These are phyloP conservation scores for Chydorus sphaericus DNA, from an alignment of 2,888 invertebrate genomes.

Conservation along the genomic window DNA sequence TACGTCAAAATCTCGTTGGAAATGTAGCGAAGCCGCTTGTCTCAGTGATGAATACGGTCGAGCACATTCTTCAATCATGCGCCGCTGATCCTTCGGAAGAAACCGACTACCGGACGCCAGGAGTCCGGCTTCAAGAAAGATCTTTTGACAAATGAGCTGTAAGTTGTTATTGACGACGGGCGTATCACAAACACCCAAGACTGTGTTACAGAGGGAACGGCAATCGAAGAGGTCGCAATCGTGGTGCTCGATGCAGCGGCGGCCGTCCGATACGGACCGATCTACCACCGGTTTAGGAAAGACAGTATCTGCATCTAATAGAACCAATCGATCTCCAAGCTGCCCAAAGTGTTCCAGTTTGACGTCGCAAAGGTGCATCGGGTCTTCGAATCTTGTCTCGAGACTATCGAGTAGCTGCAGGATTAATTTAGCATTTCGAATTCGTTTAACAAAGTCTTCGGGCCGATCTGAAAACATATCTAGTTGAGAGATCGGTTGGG, in stretches of 20 bases:
- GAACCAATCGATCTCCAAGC: slow-evolving; percentile 31
- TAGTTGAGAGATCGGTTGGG: slow-evolving; percentile 35
- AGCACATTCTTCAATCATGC: neutral
- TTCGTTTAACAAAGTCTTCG: slow-evolving; percentile 17
- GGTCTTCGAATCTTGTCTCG: slow-evolving; percentile 41
- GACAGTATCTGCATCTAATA: slow-evolving; percentile 46
- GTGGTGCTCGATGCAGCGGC: slow-evolving; percentile 38
- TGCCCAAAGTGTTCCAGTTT: slow-evolving; percentile 51
- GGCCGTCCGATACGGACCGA: slow-evolving; percentile 32
- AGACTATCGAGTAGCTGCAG: slow-evolving; percentile 43
- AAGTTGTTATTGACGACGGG: slow-evolving; percentile 47
- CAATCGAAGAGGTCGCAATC: slow-evolving; percentile 56
- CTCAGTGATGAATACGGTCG: neutral
- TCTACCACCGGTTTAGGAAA: slow-evolving; percentile 40
- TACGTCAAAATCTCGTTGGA: neutral
- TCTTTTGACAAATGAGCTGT: slow-evolving; percentile 48
- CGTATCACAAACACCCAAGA: slow-evolving; percentile 37
- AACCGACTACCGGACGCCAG: neutral
- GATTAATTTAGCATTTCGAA: slow-evolving; percentile 33
- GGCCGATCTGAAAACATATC: slow-evolving; percentile 9
- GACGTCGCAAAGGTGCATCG: slow-evolving; percentile 50
- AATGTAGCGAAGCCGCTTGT: neutral
- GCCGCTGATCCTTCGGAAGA: neutral
- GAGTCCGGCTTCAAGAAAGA: slow-evolving; percentile 39
- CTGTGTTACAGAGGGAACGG: slow-evolving; percentile 41